Evolutionary conservation across 2,888 invertebrate species (phyloP).

Genomic region (Rhabditophanes sp.): DNA sequence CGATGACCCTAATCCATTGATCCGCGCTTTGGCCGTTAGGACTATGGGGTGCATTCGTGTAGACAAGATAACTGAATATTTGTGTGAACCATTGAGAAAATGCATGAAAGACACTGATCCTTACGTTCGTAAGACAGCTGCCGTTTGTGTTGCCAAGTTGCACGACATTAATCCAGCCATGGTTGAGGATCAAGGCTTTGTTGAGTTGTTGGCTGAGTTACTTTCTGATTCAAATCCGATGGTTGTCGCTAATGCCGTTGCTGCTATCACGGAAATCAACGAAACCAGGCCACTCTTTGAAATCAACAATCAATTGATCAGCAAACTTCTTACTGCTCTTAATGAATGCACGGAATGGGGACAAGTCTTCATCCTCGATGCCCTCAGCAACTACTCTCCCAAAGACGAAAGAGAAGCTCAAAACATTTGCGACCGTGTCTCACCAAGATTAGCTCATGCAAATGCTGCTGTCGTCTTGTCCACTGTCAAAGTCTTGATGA

Average conservation of each 20-base stretch:
- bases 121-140: constrained; percentile 92
- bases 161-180: constrained; percentile 74
- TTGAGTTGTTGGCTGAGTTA: constrained; percentile 86
- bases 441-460: constrained; percentile 88
- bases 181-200: constrained; percentile 65
- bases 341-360: constrained; percentile 85
- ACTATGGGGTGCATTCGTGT: constrained; percentile 99
- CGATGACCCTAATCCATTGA: constrained; percentile 96
- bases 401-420: constrained; percentile 93
- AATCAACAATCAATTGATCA: constrained; percentile 90
- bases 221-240: constrained; percentile 97
- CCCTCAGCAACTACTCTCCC: constrained; percentile 86
- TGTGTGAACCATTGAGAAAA: constrained; percentile 85
- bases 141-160: constrained; percentile 94
- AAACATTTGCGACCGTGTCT: constrained; percentile 85
- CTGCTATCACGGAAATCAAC: constrained; percentile 91
- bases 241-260: constrained; percentile 98
- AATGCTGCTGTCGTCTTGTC: constrained; percentile 96
- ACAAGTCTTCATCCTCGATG: constrained; percentile 72
- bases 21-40: constrained; percentile 87
- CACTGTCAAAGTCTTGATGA: constrained; percentile 94
- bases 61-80: constrained; percentile 96
- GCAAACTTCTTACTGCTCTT: constrained; percentile 86
- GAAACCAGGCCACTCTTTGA: constrained; percentile 86
- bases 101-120: constrained; percentile 73